A percentile compares a stretch with the other conserved stretches of the same genome.
Evolutionary conservation across 92 coral and sea anemone species (phyloP).

Genomic region (Phenganax subtilis): DNA sequence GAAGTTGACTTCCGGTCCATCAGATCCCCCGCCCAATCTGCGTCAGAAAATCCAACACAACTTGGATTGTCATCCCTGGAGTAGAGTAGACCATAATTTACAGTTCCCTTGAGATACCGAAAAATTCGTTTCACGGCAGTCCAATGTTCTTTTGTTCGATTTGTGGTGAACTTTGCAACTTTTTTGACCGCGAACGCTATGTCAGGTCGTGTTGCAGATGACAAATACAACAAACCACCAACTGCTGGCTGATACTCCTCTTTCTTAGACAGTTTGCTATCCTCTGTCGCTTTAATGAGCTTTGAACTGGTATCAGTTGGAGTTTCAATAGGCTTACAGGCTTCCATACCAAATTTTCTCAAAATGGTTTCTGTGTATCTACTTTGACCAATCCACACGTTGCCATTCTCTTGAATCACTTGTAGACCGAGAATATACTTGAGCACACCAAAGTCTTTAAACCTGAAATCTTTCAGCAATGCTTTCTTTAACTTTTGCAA

Average conservation of each 20-base stretch:
- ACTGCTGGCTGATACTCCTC: slow-evolving; percentile 56
- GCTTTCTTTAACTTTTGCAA: slow-evolving; percentile 52
- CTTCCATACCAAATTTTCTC: slow-evolving; percentile 51
- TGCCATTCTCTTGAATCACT: slow-evolving; percentile 50
- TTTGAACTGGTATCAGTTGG: slow-evolving; percentile 56
- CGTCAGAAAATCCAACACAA: slow-evolving; percentile 57
- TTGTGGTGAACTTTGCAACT: slow-evolving; percentile 48
- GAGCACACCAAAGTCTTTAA: slow-evolving; percentile 52
- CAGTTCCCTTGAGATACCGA: slow-evolving; percentile 21
- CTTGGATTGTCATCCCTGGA: slow-evolving; percentile 7
- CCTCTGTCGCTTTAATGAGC: slow-evolving; percentile 45
- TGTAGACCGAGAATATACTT: slow-evolving; percentile 50
- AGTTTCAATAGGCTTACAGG: slow-evolving; percentile 51
- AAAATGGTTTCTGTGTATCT: slow-evolving; percentile 44
- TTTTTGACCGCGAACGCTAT: slow-evolving; percentile 52
- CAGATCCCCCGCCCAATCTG: slow-evolving; percentile 56
- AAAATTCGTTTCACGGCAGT: slow-evolving; percentile 51
- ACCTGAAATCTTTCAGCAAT: slow-evolving; percentile 52
- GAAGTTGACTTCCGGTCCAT: slow-evolving; percentile 57
- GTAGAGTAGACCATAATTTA: slow-evolving; percentile 26
- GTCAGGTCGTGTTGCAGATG: slow-evolving; percentile 59
- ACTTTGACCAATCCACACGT: slow-evolving; percentile 54
- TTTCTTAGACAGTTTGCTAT: slow-evolving; percentile 39
- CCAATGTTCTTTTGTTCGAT: slow-evolving; percentile 55
- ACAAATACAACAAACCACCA: slow-evolving; percentile 53